Percentiles rank a stretch among this genome's conserved stretches.
Evolutionary conservation across 2,888 invertebrate genomes (phyloP).

Genomic region (Antheraea yamamai): DNA sequence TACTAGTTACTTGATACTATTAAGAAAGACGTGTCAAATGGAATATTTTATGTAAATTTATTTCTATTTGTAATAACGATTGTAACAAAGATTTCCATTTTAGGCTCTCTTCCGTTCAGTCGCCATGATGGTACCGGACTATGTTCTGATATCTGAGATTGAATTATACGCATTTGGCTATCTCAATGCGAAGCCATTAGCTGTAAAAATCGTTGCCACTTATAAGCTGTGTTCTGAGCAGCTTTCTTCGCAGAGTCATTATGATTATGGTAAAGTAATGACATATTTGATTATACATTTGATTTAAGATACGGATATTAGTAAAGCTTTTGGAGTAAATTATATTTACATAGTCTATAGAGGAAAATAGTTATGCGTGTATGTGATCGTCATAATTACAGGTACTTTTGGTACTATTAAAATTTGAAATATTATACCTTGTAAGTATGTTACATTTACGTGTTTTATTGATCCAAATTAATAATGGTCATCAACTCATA

Average conservation of each 20-base stretch:
- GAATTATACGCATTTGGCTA: slow-evolving; percentile 97
- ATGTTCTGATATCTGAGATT: slow-evolving; percentile 96
- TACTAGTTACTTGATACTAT: background rate
- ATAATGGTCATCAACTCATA: background rate
- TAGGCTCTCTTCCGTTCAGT: slow-evolving; percentile 95
- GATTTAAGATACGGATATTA: background rate
- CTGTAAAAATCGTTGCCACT: slow-evolving; percentile 96
- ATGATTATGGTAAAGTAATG: slow-evolving; percentile 90
- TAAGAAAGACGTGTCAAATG: background rate
- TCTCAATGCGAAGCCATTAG: slow-evolving; percentile 91
- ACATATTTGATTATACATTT: slow-evolving; percentile 27
- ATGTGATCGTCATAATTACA: background rate
- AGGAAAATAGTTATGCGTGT: background rate
- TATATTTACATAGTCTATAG: background rate
- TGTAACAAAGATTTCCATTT: slow-evolving; percentile 26
- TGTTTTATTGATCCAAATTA: background rate
- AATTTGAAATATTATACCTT: background rate
- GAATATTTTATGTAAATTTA: background rate
- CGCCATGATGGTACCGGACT: slow-evolving; percentile 99
- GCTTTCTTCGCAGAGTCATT: slow-evolving; percentile 95
- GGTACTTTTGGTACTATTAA: background rate
- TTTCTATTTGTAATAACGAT: background rate
- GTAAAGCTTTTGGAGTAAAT: background rate
- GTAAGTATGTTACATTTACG: background rate
- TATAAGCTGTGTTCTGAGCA: slow-evolving; percentile 97